These are phyloP conservation scores for Caenorhabditis inopinata DNA, from an alignment of 1,140 invertebrate genomes.

Conservation along the genomic window DNA sequence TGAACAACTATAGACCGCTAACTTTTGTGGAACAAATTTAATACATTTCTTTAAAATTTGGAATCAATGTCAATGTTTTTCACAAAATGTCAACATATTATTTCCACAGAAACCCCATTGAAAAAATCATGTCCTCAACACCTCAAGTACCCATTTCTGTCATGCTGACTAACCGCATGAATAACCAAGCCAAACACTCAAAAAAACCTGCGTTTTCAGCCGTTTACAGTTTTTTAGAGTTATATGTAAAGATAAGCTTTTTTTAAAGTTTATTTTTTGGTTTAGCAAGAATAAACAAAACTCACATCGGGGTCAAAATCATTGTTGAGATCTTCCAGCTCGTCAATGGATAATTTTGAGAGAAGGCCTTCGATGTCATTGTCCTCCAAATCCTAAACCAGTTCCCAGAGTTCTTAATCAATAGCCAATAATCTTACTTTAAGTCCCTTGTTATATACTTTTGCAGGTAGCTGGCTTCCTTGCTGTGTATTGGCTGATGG, in stretches of 20 bases:
- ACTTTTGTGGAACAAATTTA: too few relatives aligned
- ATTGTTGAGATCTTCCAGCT: constrained; percentile 92
- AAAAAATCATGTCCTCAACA: not conserved
- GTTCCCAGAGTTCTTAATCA: constrained; percentile 19
- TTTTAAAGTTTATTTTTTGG: too few relatives aligned
- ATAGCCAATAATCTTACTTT: not conserved
- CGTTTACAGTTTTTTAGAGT: too few relatives aligned
- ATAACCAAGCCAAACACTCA: not conserved
- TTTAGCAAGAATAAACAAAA: constrained; percentile 37
- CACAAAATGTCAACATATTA: not conserved
- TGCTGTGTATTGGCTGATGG: constrained; percentile 35
- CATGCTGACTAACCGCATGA: not conserved
- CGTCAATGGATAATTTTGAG: constrained; percentile 86
- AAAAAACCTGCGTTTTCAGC: too few relatives aligned
- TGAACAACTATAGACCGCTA: too few relatives aligned
- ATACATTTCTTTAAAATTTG: too few relatives aligned
- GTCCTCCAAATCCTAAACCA: constrained; percentile 41
- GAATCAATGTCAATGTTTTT: too few relatives aligned
- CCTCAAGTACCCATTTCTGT: not conserved
- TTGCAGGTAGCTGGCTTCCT: constrained; percentile 40
- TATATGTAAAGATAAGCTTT: too few relatives aligned
- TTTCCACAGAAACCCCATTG: not conserved
- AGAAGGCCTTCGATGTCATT: constrained; percentile 95
- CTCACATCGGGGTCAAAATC: constrained; percentile 99
- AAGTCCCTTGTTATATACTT: constrained; percentile 42